A percentile compares a stretch with the other conserved stretches of the same genome.
phyloP scores from a whole-genome alignment of 2,113 vertebrate genomes.

The Platysteira castanea region DNA sequence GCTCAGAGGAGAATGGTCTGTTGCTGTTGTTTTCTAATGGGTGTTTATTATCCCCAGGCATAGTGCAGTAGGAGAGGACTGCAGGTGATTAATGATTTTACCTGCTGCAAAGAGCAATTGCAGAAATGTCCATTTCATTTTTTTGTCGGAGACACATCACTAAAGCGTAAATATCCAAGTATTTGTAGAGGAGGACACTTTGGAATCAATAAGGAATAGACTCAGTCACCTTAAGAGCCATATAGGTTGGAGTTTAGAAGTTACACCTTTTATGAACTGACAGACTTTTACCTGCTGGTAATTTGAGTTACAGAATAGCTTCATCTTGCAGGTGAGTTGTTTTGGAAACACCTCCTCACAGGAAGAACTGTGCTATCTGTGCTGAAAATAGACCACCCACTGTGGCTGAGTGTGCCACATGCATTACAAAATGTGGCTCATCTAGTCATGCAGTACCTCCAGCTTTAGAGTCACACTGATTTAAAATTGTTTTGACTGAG shows the following conservation, averaged over 20 bases:
- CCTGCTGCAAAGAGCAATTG: neutral
- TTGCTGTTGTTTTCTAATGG: neutral
- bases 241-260: neutral
- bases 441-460: neutral
- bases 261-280: neutral
- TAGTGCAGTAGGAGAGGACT: neutral
- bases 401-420: neutral
- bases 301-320: neutral
- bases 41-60: neutral
- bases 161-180: neutral
- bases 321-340: neutral
- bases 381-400: neutral
- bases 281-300: neutral
- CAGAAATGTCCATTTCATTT: neutral
- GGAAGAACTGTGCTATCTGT: neutral
- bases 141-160: neutral
- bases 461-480: neutral
- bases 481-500: neutral
- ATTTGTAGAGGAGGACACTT: neutral
- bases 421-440: neutral
- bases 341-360: neutral
- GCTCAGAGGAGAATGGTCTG: neutral
- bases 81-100: neutral
- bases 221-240: neutral
- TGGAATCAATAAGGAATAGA: neutral